These are phyloP conservation scores for Sinocyclocheilus anshuiensis DNA, from an alignment of 2,113 vertebrate species.

Conservation along the genomic window DNA sequence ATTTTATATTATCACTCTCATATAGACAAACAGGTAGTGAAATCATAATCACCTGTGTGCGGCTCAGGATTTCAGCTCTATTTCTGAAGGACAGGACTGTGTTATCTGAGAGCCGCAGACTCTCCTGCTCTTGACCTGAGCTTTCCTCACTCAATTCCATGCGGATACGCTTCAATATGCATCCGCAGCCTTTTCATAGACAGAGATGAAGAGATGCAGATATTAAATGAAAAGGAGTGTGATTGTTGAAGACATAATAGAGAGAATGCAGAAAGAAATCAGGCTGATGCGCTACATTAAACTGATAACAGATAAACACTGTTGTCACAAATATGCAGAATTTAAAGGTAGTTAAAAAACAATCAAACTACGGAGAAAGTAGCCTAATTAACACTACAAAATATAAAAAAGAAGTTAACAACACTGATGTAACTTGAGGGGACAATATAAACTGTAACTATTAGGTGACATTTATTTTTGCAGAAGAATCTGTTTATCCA, in stretches of 20 bases:
- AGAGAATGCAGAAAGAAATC: not conserved
- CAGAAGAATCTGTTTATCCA: not conserved
- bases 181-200: not conserved
- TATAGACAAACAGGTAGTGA: not conserved
- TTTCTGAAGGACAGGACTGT: not conserved
- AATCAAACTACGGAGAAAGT: not conserved
- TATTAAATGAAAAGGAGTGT: not conserved
- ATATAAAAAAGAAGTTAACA: not conserved
- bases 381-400: not conserved
- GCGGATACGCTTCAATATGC: not conserved
- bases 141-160: not conserved
- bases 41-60: not conserved
- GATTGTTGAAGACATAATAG: constrained; percentile 5
- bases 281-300: not conserved
- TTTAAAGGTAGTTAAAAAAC: not conserved
- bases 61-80: not conserved
- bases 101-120: not conserved
- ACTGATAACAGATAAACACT: not conserved
- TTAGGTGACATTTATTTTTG: not conserved
- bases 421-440: not conserved
- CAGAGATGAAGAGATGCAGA: not conserved
- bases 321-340: not conserved
- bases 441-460: not conserved
- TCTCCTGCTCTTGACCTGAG: not conserved
- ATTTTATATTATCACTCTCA: not conserved